A percentile compares a stretch with the other conserved stretches of the same genome.
phyloP scores from a whole-genome alignment of 2,888 invertebrate genomes.

The Thymelicus acteon region DNA sequence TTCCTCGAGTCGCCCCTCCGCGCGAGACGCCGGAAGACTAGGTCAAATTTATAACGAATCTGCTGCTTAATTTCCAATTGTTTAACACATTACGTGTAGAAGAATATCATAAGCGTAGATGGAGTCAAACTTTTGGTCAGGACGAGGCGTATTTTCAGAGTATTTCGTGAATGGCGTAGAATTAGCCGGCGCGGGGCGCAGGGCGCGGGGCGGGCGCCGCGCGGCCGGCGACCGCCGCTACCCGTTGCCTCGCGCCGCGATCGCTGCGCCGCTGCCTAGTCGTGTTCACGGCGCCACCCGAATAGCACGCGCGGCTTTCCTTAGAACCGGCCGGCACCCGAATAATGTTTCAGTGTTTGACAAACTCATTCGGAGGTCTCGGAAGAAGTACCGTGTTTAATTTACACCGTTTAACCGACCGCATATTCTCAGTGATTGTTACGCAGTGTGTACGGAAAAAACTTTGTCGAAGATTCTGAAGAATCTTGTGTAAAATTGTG shows the following conservation, averaged over 20 bases:
- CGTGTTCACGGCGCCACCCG: constrained; percentile 79
- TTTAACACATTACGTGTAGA: constrained; percentile 32
- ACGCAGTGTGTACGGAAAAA: constrained; percentile 85
- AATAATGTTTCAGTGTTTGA: constrained; percentile 85
- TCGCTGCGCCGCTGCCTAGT: constrained; percentile 59
- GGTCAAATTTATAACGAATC: constrained; percentile 44
- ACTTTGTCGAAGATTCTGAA: constrained; percentile 85
- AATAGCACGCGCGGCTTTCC: constrained; percentile 80
- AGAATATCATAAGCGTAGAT: constrained; percentile 39
- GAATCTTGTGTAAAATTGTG: constrained; percentile 84
- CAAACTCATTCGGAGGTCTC: constrained; percentile 83
- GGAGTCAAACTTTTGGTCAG: constrained; percentile 45
- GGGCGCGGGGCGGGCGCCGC: constrained; percentile 52
- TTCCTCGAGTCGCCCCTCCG: constrained; percentile 66
- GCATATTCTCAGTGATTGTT: constrained; percentile 85
- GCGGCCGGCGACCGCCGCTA: constrained; percentile 49
- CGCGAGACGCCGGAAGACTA: constrained; percentile 57
- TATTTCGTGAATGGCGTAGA: constrained; percentile 75
- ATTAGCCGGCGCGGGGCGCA: constrained; percentile 56
- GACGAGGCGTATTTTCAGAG: constrained; percentile 70
- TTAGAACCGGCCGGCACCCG: constrained; percentile 82
- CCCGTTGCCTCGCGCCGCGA: constrained; percentile 45
- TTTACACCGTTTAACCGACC: constrained; percentile 82
- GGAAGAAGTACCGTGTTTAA: constrained; percentile 83
- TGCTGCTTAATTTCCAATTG: constrained; percentile 38